Evolutionary conservation across 1,140 invertebrate species (phyloP).

Genomic region (Sweltsa coloradensis): DNA sequence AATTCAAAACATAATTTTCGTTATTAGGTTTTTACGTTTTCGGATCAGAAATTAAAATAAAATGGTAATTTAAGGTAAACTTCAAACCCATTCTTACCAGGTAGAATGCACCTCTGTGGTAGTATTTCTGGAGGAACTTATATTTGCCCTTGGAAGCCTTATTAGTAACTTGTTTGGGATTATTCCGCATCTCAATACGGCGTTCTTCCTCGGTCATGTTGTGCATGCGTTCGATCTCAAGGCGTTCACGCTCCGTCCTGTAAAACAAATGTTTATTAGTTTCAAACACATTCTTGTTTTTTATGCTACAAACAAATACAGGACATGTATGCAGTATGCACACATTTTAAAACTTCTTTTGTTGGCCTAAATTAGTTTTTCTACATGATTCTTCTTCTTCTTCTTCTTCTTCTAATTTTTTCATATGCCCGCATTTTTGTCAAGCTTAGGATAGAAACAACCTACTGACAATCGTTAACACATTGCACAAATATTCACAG

Average conservation of each 20-base stretch:
- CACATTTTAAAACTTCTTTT: background rate
- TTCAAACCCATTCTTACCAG: too few relatives aligned
- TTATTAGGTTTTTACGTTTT: too few relatives aligned
- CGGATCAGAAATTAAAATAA: too few relatives aligned
- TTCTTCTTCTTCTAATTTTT: too few relatives aligned
- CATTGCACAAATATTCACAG: too few relatives aligned
- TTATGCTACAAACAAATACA: background rate
- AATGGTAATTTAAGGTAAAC: too few relatives aligned
- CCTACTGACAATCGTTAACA: too few relatives aligned
- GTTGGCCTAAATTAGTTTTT: too few relatives aligned
- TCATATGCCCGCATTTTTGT: too few relatives aligned
- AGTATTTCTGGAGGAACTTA: conserved; percentile 99
- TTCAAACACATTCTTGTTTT: background rate
- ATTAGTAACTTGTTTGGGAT: conserved; percentile 90
- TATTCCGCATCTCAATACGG: conserved; percentile 73
- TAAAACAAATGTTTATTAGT: conserved; percentile 17
- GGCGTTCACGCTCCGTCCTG: conserved; percentile 68
- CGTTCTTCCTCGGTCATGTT: conserved; percentile 96
- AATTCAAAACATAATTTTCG: too few relatives aligned
- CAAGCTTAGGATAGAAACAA: too few relatives aligned
- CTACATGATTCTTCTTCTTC: too few relatives aligned
- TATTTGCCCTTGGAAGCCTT: conserved; percentile 97
- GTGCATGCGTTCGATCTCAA: conserved; percentile 82
- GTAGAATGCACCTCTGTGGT: conserved; percentile 97
- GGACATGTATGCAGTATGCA: background rate